phyloP scores from a whole-genome alignment of 2,888 invertebrate genomes.

The Adela reaumurella region DNA sequence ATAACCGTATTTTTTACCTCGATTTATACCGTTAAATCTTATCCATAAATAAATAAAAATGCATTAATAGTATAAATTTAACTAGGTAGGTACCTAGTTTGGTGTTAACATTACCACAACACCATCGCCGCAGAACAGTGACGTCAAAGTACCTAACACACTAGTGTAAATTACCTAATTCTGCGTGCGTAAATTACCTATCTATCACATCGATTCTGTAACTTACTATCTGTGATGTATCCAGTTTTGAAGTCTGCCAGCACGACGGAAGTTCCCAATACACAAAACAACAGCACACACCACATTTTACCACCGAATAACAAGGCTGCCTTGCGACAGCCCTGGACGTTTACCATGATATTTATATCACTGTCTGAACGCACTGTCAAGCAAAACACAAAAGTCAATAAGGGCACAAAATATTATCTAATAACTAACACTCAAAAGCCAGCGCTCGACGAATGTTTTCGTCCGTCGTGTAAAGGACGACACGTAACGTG shows the following conservation, averaged over 20 bases:
- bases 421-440: neutral
- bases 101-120: too few relatives aligned
- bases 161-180: too few relatives aligned
- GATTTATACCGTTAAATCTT: too few relatives aligned
- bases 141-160: too few relatives aligned
- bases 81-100: too few relatives aligned
- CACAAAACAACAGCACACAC: slow-evolving; percentile 50
- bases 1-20: too few relatives aligned
- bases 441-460: neutral
- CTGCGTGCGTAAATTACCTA: too few relatives aligned
- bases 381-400: too few relatives aligned
- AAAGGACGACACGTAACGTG: neutral
- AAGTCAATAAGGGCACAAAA: neutral
- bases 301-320: slow-evolving; percentile 51
- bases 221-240: slow-evolving; percentile 35
- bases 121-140: too few relatives aligned
- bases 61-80: too few relatives aligned
- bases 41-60: too few relatives aligned
- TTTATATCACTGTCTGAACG: neutral
- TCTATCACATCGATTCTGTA: slow-evolving; percentile 5
- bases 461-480: neutral
- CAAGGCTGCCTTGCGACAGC: slow-evolving; percentile 54
- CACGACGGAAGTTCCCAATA: slow-evolving; percentile 37
- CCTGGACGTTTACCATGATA: slow-evolving; percentile 15
- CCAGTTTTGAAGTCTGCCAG: slow-evolving; percentile 32